Evolutionary conservation across 2,797 vertebrate genomes (phyloP), one percentile per base, ranked within the genome.

Genomic region (Onychomys torridus): DNA sequence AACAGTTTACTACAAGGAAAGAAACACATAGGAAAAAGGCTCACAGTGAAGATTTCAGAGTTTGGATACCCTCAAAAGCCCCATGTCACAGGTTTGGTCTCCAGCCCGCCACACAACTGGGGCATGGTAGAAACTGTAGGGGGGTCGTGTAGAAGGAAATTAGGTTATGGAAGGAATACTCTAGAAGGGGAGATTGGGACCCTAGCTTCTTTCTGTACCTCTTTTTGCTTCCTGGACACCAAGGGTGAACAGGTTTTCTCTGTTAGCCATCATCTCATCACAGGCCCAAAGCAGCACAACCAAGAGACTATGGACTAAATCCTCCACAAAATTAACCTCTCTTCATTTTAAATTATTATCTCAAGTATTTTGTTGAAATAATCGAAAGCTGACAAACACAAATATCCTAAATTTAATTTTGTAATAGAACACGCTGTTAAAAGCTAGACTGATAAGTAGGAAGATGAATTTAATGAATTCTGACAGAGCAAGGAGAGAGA

Each of bases 361-460:
- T 46, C 25, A 13, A 34, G 29, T n/a, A 67, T 67, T 57, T 94
- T 17, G 7, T 46, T 90, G 37, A 34, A 76, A 69, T n/a, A 71
- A 55, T 37, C 25, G 23, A 76, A 83, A 65, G 21, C 8, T 34
- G 52, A 55, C 29, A 49, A 76, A 67, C 23, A 76, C 10, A 76
- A 71, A 7, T 88, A 57, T 67, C 14, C 29, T 52, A 83, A 69
- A 86, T 90, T 77, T 85, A 93, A 85, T 91, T 87, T 82, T 87
- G 57, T 49, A 90, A 69, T 88, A 91, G 77, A 87, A 73, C 46
- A 32, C 1, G 37, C 78, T 87, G 37, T 43, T 93, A 84, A 95
- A 92, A 85, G 78, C n/a, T 40, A 86, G 85, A 82, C 19, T 91
- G 90, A 82, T 88, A 27, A 96, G 71, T 93, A 61, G 69, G 73